Evolutionary conservation across 2,888 invertebrate species (phyloP), one percentile per base, ranked within the genome.

Genomic region (Trichopria drosophilae): DNA sequence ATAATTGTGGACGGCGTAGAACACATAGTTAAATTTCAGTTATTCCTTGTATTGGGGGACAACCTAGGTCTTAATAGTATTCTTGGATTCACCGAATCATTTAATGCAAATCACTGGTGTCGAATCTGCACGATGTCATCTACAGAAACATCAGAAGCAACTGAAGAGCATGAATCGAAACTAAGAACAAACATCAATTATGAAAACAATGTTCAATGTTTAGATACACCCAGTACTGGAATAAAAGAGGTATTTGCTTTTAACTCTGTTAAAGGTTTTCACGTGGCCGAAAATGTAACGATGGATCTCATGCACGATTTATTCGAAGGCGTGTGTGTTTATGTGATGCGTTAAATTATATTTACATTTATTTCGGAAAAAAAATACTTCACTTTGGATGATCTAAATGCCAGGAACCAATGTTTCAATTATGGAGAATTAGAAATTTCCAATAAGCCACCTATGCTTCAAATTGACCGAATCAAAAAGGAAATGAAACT

Each of bases 261-360:
- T 9, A 3, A 52, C 18, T 22, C 29, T 3, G 13, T 51, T 12
- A 20, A 34, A 10, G 15, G 34, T 37, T 50, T 50, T 46, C 46
- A 54, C 35, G 16, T 55, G n/a, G 34, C 39, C 18, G 19, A 55
- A 36, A 55, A 55, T 28, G 1, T 47, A 1, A 35, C 15, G 12
- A 3, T 47, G 10, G 47, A 51, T 29, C 18, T 51, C 29, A 55
- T 51, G 51, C 48, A 55, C 20, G 51, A 51, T 4, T 12, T 55
- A 4, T 12, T 51, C 9, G 48, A 55, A 26, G 51, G 51, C 5
- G 48, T 55, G 7, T 40, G 39, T 35, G 24, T 48, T 20, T 51
- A 54, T 10, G 20, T 34, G 10, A 13, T 47, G 28, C 28, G 23
- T 1, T 34, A 31, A 40, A 35, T 49, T n/a, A 19, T 53, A 26